Conservation (phyloP, 2,113 vertebrate genomes). For the Alethe diademata region DNA sequence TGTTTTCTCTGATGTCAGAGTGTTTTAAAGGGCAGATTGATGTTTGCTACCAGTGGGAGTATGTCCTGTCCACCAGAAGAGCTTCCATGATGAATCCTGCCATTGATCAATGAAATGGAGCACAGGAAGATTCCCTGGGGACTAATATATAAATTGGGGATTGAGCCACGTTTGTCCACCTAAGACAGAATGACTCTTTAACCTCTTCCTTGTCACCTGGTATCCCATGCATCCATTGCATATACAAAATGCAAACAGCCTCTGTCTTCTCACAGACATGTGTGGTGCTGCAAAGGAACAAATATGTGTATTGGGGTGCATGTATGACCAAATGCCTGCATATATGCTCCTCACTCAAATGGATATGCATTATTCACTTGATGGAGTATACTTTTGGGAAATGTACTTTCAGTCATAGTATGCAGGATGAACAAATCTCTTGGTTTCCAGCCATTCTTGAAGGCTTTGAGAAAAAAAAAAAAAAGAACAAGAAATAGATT, state of each 20-base stretch:
- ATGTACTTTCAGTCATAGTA: neutral
- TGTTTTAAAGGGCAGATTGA: neutral
- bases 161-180: neutral
- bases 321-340: rapidly evolving
- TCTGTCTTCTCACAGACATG: rapidly evolving
- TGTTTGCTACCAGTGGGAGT: neutral
- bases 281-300: neutral
- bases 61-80: neutral
- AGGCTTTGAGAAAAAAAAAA: neutral
- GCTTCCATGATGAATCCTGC: neutral
- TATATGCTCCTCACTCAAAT: neutral
- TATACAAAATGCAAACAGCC: neutral
- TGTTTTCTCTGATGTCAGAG: neutral
- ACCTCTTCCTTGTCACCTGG: neutral
- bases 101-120: neutral
- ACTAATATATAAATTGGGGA: neutral
- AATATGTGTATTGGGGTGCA: neutral
- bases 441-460: neutral
- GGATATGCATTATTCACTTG: neutral
- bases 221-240: neutral
- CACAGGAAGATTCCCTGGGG: neutral
- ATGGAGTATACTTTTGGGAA: neutral
- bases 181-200: neutral
- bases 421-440: neutral
- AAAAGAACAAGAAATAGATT: neutral